A percentile compares a stretch with the other conserved stretches of the same genome.
Conservation (phyloP, 2,113 vertebrate genomes). For the Lepus americanus region DNA sequence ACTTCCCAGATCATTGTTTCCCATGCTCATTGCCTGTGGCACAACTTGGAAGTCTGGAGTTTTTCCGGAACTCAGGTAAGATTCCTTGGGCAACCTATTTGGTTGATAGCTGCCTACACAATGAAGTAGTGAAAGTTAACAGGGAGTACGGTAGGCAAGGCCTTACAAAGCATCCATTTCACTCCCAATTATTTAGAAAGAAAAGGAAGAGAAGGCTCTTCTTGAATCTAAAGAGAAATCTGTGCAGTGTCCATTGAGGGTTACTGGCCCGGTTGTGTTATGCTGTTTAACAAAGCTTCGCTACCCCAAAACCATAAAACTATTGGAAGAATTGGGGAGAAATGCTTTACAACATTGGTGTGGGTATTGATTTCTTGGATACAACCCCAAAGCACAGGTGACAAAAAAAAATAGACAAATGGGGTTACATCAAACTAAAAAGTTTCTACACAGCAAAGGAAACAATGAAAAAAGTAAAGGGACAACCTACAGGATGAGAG, state of each 20-base stretch:
- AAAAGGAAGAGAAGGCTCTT: not conserved
- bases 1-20: constrained; percentile 11
- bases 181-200: not conserved
- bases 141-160: not conserved
- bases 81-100: constrained; percentile 23
- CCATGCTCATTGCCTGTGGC: not conserved
- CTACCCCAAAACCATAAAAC: not conserved
- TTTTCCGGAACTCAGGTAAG: not conserved
- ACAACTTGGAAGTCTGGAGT: constrained; percentile 15
- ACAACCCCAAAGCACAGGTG: not conserved
- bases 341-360: not conserved
- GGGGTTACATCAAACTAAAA: not conserved
- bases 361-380: not conserved
- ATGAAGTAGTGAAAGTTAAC: not conserved
- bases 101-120: not conserved
- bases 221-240: constrained; percentile 2
- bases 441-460: not conserved
- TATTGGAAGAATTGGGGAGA: not conserved
- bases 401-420: not conserved
- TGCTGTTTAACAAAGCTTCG: not conserved
- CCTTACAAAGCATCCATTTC: constrained; percentile 17
- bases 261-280: not conserved
- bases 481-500: not conserved
- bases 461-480: not conserved
- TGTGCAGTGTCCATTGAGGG: not conserved